phyloP scores from a whole-genome alignment of 2,113 vertebrate genomes.

The Elgaria multicarinata region DNA sequence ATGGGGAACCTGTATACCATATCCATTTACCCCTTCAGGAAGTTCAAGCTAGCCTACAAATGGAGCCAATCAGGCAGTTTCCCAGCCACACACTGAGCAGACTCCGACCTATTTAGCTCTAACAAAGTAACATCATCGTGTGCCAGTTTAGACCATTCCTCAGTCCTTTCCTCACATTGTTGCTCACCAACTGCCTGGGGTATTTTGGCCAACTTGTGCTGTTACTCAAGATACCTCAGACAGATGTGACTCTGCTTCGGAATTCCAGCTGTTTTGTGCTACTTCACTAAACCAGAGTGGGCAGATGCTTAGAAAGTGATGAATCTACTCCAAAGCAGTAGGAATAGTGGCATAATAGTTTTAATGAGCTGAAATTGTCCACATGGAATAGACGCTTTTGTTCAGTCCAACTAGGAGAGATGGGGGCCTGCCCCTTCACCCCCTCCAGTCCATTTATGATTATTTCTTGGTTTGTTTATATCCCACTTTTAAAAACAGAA shows the following conservation, averaged over 20 bases:
- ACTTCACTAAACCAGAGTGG: neutral
- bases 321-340: neutral
- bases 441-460: too few species aligned
- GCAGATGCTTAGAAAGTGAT: neutral
- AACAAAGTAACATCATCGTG: neutral
- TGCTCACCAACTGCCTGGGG: neutral
- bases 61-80: neutral
- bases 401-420: neutral
- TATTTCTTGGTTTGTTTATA: too few species aligned
- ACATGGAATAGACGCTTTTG: neutral
- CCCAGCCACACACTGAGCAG: neutral
- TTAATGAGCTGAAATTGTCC: neutral
- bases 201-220: neutral
- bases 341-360: too few species aligned
- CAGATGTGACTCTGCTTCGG: neutral
- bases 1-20: too few species aligned
- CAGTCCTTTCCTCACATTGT: neutral
- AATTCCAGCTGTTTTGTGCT: neutral
- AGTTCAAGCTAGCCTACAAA: neutral
- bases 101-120: neutral
- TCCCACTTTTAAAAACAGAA: too few species aligned
- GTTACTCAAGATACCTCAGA: neutral
- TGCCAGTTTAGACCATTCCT: neutral
- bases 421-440: too few species aligned
- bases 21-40: neutral